Evolutionary conservation across 2,797 vertebrate species (phyloP), one percentile per base, ranked within the genome.

Genomic region (Pseudocheirus occidentalis): DNA sequence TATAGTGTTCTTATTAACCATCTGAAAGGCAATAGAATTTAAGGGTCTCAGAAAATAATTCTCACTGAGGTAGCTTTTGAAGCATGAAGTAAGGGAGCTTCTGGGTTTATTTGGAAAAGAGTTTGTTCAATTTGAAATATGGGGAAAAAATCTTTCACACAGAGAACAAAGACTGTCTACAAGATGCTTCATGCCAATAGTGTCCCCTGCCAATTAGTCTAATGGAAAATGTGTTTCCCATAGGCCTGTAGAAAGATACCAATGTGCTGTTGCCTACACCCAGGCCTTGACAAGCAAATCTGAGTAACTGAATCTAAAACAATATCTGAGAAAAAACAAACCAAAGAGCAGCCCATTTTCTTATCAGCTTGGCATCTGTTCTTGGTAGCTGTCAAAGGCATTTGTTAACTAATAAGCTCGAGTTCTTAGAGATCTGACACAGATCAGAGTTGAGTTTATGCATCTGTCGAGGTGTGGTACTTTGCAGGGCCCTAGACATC

Each of bases 131-230:
- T 94, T 54, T 46, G 90, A 92, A 92, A 62, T 46, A 11, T 0
- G 73, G 87, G 55, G 87, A 27, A 54, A 91, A n/a, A 29, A 56
- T 87, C 93, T 91, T 91, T 93, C 90, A 50, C 59, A 55, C 1
- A 89, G 58, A 94, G 91, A 94, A 95, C 90, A 59, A 93, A 93
- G 94, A 55, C 91, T 40, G 9, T 97, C 91, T 53, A 46, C 53
- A 91, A 93, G 52, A 93, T 92, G 52, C 95, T 87, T 93, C 1
- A 0, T 92, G 90, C 95, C 95, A 93, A 52, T 93, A 31, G 59
- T 73, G 91, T 57, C 90, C 57, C 90, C 91, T 87, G 87, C 94
- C 96, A 90, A 96, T 96, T 94, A 95, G 90, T 92, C 93, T 97
- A 91, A 95, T 59, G 95, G 95, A 96, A 94, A 91, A 81, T 93